phyloP scores from a whole-genome alignment of 2,113 vertebrate species.

The Ammodramus savannarum region DNA sequence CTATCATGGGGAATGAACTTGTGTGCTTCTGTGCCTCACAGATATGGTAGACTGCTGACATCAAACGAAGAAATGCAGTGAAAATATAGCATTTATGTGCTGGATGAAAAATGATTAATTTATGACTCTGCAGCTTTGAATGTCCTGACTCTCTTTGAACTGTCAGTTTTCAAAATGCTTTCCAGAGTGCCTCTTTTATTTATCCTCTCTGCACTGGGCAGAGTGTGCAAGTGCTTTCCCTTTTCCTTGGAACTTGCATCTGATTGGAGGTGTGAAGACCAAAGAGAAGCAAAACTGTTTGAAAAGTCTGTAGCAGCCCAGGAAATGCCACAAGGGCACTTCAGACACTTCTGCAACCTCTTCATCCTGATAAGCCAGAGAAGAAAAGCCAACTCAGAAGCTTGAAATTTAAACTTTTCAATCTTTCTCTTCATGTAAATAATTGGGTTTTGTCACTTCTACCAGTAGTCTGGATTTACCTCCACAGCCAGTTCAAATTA shows the following conservation, averaged over 20 bases:
- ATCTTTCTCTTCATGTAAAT: not conserved
- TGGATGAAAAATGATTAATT: constrained; percentile 4
- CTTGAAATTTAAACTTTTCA: not conserved
- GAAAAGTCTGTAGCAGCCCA: not conserved
- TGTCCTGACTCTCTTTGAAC: not conserved
- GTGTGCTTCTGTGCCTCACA: not conserved
- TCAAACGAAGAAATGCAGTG: not conserved
- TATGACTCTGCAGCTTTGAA: constrained; percentile 6
- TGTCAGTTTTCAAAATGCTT: constrained; percentile 4
- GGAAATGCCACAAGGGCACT: not conserved
- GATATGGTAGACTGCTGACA: not conserved
- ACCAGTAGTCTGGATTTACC: not conserved
- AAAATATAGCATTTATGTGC: not conserved
- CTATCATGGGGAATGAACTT: not conserved
- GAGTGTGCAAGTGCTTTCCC: not conserved
- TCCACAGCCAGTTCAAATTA: not conserved
- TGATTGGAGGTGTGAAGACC: not conserved
- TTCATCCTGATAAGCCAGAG: not conserved
- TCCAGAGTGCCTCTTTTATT: not conserved
- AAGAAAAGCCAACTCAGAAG: not conserved
- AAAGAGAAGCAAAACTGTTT: not conserved
- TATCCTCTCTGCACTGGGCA: not conserved
- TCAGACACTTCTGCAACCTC: not conserved
- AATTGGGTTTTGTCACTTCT: not conserved
- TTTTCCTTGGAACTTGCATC: not conserved